Evolutionary conservation across 2,888 invertebrate genomes (phyloP).

Genomic region (Scaptodrosophila latifasciaeformis): DNA sequence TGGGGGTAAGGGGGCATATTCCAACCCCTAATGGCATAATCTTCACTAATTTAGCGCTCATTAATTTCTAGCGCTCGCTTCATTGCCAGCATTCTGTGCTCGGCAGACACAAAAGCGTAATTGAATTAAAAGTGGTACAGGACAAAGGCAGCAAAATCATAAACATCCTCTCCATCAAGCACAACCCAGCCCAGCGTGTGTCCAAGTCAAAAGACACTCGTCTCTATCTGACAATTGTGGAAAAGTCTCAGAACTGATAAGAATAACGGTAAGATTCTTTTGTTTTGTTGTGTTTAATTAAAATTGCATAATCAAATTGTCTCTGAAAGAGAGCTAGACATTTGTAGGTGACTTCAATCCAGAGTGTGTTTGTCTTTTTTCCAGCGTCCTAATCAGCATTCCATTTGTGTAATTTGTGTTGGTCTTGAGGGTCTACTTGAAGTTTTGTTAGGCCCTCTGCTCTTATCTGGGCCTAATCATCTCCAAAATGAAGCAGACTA

Average conservation of each 20-base stretch:
- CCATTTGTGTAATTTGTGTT: constrained; percentile 52
- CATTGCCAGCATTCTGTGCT: constrained; percentile 14
- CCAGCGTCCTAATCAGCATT: constrained; percentile 52
- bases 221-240: too few relatives aligned
- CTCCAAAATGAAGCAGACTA: constrained; percentile 4
- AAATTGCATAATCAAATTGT: constrained; percentile 55
- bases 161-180: constrained; percentile 54
- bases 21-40: constrained; percentile 69
- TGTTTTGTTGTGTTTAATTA: constrained; percentile 44
- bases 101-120: constrained; percentile 53
- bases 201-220: too few relatives aligned
- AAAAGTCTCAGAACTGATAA: too few relatives aligned
- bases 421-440: neutral
- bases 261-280: too few relatives aligned
- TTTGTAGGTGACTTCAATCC: too few relatives aligned
- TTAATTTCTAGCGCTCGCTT: constrained; percentile 58
- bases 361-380: constrained; percentile 30
- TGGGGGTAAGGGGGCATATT: constrained; percentile 9
- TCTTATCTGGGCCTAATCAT: constrained; percentile 34
- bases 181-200: constrained; percentile 14
- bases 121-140: constrained; percentile 65
- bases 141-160: constrained; percentile 20
- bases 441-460: neutral
- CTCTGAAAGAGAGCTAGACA: neutral
- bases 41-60: constrained; percentile 69